Evolutionary conservation across 1,140 invertebrate species (phyloP), one percentile per base, ranked within the genome.

Genomic region (Formica selysi): DNA sequence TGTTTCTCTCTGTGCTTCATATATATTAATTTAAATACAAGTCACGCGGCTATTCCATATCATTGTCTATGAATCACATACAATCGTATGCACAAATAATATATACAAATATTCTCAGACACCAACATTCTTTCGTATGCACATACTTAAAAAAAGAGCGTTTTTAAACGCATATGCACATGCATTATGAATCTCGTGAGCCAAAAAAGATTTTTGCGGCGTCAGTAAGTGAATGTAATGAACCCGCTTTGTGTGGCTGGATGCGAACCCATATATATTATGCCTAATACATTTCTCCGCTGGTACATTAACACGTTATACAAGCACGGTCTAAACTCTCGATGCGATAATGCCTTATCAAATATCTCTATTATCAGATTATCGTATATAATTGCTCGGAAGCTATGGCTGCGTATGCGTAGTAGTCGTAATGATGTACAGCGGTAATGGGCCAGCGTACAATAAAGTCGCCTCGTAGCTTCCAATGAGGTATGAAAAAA

Each of bases 401-500:
- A 71, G 59, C 67, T 68, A 85, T 78, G 44, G 74, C 61, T 76
- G 67, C 62, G 41, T 85, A 88, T 70, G 41, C 32, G 41, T 22
- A 26, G 6, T 62, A 29, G 65, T 73, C n/a, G 16, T 74, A 84
- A 80, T 51, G 16, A 76, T 76, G 70, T 76, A 89, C 74, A 59
- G 76, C 76, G 36, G 16, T 51, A 71, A 73, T 88, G 65, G 61
- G 51, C 59, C 62, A 62, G 41, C 38, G 41, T 83, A 86, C 67
- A 76, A 67, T 86, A 86, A 8, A 90, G 81, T 76, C 59, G 36
- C 62, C 26, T 83, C 36, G 74, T 16, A 76, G 80, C 62, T 87
- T 87, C 41, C 16, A 78, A 68, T 85, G 36, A 86, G 68, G 84
- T 90, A 86, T 89, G 65, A 74, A 29, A 71, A 86, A 90, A 89